phyloP scores from a whole-genome alignment of 37 sponge, comb jelly and placozoan species.

The Theonella swinhoei region DNA sequence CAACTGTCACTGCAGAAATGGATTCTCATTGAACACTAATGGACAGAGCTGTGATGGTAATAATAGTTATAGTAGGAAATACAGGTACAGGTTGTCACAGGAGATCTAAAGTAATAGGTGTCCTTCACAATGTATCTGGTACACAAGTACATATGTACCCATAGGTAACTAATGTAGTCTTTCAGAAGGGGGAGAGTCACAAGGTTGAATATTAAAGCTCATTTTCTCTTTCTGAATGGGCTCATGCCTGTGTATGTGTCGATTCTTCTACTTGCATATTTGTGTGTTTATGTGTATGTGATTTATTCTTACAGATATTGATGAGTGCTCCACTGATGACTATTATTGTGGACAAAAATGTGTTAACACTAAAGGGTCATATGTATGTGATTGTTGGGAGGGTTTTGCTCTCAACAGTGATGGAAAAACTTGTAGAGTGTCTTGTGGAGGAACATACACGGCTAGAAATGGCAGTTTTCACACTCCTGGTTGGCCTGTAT shows the following conservation, averaged over 20 bases:
- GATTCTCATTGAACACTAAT: not conserved
- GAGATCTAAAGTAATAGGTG: no score
- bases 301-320: no score
- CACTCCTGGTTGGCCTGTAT: conserved; percentile 28
- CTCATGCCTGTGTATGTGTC: no score
- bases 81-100: no score
- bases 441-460: conserved; percentile 19
- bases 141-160: no score
- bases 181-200: no score
- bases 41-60: not conserved
- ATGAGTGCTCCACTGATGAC: not conserved
- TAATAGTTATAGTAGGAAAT: not conserved
- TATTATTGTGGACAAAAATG: not conserved
- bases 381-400: not conserved
- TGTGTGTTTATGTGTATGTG: no score
- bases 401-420: not conserved
- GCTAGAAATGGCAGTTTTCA: conserved; percentile 6
- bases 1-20: not conserved
- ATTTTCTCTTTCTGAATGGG: no score
- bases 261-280: no score
- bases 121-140: no score
- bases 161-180: no score
- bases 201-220: no score
- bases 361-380: not conserved
- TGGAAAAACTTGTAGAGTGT: not conserved